phyloP scores from a whole-genome alignment of 1,140 invertebrate species.

The Hypothenemus hampei region DNA sequence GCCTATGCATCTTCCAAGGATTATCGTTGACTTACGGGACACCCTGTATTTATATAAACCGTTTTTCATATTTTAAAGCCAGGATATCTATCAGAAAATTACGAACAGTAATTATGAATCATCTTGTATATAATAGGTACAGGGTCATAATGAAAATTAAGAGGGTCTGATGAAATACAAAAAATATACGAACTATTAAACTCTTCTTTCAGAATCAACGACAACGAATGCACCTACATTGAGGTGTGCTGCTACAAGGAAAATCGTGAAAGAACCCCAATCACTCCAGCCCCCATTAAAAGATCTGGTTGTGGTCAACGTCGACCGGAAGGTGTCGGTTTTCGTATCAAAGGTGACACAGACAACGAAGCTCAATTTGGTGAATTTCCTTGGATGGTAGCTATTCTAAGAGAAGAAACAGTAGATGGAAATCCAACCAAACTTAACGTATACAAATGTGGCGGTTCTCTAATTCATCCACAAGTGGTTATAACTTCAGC shows the following conservation, averaged over 20 bases:
- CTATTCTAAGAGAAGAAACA: constrained; percentile 59
- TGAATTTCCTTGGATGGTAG: constrained; percentile 83
- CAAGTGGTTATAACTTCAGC: constrained; percentile 67
- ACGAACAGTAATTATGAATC: too few relatives aligned
- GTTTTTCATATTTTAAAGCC: too few relatives aligned
- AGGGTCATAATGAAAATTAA: too few relatives aligned
- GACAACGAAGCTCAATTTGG: constrained; percentile 62
- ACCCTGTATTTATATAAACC: too few relatives aligned
- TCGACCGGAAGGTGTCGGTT: constrained; percentile 60
- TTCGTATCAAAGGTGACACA: constrained; percentile 58
- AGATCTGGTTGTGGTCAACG: constrained; percentile 54
- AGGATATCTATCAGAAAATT: too few relatives aligned
- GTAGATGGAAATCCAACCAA: constrained; percentile 50
- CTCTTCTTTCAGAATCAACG: constrained; percentile 43
- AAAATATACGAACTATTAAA: too few relatives aligned
- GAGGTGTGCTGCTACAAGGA: constrained; percentile 57
- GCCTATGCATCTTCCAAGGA: too few relatives aligned
- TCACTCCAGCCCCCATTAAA: constrained; percentile 29
- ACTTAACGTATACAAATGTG: constrained; percentile 67
- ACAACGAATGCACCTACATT: constrained; percentile 58
- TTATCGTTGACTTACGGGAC: too few relatives aligned
- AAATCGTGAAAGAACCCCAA: constrained; percentile 35
- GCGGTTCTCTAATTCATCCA: constrained; percentile 69
- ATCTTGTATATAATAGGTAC: too few relatives aligned
- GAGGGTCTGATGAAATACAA: too few relatives aligned